Evolutionary conservation across 2,113 vertebrate species (phyloP), one percentile per base, ranked within the genome.

Genomic region (Burhinus bistriatus): DNA sequence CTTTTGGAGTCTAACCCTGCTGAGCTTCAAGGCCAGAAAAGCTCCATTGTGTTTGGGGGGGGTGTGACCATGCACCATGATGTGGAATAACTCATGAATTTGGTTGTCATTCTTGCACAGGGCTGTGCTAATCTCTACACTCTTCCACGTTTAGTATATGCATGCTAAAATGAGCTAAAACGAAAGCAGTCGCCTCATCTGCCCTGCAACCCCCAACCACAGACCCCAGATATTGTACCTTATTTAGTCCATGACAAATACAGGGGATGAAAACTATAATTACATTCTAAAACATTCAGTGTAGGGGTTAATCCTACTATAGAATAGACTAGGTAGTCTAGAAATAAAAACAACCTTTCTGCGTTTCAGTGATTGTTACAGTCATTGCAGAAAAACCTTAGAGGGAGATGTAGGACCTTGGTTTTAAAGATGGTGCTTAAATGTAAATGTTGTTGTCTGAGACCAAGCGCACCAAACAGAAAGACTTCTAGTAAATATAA

Each of bases 21-120:
- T 82, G 70, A 91, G 14, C 75, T 44, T 10, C 6, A 12, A 54
- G 42, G 44, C 29, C 55, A 86, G 42, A 54, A 6, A 79, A 65
- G 25, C 6, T 44, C 25, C 71, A n/a, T 6, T 15, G 52, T 27
- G 9, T 27, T 34, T 10, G 27, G 7, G 32, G 21, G 21, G 10
- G 3, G 9, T 5, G 9, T 38, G 20, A 51, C 36, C 15, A 44
- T 4, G 1, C 0, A 0, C 7, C 3, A 27, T 3, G 3, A 47
- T 11, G 6, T 29, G n/a, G 18, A 64, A 22, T 14, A 55, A 49
- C 6, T 78, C 66, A 11, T 3, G 32, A 38, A 64, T 59, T 21
- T 27, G 1, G 4, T 14, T 55, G 0, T 5, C 18, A n/a, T 36
- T 59, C 42, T 40, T 9, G 32, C 49, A 73, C 54, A 40, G 36